These are phyloP conservation scores for Leptinotarsa rubiginosa DNA, from an alignment of 2,888 invertebrate genomes.

Conservation along the genomic window DNA sequence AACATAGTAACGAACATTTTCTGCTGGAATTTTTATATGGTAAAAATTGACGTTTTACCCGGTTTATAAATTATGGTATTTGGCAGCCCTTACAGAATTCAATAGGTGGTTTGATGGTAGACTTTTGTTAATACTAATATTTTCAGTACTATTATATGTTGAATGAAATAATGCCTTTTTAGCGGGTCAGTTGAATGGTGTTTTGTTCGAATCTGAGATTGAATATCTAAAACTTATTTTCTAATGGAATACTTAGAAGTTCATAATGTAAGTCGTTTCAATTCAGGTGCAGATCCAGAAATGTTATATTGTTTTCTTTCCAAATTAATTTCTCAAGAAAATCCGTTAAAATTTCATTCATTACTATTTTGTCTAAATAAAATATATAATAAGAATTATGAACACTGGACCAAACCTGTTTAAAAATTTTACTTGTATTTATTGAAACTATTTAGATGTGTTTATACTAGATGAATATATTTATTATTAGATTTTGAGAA, in stretches of 20 bases:
- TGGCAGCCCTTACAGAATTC: too few species aligned
- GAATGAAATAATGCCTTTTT: too few species aligned
- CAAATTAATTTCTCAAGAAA: background rate
- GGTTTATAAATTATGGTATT: too few species aligned
- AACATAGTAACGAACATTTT: too few species aligned
- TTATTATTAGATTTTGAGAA: slow-evolving; percentile 13
- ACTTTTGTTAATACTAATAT: too few species aligned
- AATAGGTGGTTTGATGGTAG: too few species aligned
- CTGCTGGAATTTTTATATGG: too few species aligned
- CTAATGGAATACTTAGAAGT: slow-evolving; percentile 1
- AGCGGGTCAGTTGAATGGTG: background rate
- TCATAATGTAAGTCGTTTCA: background rate
- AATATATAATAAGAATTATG: background rate
- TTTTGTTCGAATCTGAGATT: background rate
- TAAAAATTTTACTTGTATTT: background rate
- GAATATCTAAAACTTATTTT: background rate
- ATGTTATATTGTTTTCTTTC: background rate
- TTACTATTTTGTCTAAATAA: background rate
- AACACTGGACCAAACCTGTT: background rate
- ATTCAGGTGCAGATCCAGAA: background rate
- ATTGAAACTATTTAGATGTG: background rate
- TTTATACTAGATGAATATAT: slow-evolving; percentile 22
- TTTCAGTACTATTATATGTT: too few species aligned
- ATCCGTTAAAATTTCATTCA: background rate
- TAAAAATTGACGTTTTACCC: too few species aligned